A percentile compares a stretch with the other conserved stretches of the same genome.
Evolutionary conservation across 2,888 invertebrate genomes (phyloP).

Genomic region (Helicoverpa assulta): DNA sequence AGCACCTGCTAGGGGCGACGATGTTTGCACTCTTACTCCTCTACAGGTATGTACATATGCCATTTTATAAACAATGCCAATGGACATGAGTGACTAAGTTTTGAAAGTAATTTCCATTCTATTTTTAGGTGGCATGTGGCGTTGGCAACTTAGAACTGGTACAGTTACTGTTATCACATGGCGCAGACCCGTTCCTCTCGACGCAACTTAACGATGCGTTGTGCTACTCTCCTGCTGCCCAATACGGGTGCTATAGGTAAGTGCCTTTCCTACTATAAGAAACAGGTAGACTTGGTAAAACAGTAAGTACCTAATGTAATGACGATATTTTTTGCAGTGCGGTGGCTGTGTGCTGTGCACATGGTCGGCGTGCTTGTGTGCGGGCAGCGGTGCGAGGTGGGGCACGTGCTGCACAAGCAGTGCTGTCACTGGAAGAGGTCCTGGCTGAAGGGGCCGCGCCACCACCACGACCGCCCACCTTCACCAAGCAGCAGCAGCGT

Average conservation of each 20-base stretch:
- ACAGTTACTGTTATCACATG: constrained; percentile 94
- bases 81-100: too few species aligned
- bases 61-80: too few species aligned
- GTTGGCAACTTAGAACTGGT: constrained; percentile 95
- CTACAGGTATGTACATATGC: constrained; percentile 90
- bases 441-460: constrained; percentile 93
- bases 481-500: constrained; percentile 95
- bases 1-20: constrained; percentile 95
- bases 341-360: constrained; percentile 96
- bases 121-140: constrained; percentile 93
- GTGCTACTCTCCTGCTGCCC: constrained; percentile 96
- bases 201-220: constrained; percentile 95
- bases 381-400: constrained; percentile 92
- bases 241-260: constrained; percentile 95
- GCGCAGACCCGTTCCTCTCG: constrained; percentile 96
- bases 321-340: constrained; percentile 88
- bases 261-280: not conserved
- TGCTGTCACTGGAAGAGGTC: constrained; percentile 96
- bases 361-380: constrained; percentile 95
- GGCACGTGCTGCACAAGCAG: constrained; percentile 91
- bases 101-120: not conserved
- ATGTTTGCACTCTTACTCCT: constrained; percentile 96
- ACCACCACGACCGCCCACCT: constrained; percentile 83
- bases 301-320: not conserved
- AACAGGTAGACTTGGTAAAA: not conserved